Conservation (phyloP, 2,888 invertebrate genomes). For the Phalangium opilio region DNA sequence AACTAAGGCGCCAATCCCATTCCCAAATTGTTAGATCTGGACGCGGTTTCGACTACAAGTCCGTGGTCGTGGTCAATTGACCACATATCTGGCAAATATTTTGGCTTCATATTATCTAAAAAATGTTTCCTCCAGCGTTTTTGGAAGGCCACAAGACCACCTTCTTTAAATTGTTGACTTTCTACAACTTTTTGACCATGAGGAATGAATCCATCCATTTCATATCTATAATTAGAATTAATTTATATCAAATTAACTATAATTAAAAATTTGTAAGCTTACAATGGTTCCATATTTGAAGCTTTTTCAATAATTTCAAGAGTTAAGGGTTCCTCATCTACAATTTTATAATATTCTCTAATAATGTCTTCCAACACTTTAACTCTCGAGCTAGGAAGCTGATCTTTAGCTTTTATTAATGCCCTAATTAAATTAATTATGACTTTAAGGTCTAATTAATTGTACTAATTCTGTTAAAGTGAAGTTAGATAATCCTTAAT, state of each 20-base stretch:
- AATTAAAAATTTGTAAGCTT: no score
- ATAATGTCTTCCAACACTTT: conserved; percentile 37
- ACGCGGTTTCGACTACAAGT: no score
- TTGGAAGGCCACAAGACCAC: conserved; percentile 52
- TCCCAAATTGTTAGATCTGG: no score
- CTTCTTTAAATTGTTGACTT: conserved; percentile 25
- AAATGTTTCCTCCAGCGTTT: conserved; percentile 61
- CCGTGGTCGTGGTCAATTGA: conserved; percentile 54
- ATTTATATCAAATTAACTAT: no score
- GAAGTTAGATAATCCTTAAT: no score
- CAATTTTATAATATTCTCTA: conserved; percentile 37
- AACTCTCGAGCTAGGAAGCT: conserved; percentile 40
- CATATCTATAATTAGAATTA: not conserved
- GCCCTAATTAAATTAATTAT: conserved; percentile 7
- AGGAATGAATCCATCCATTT: conserved; percentile 24
- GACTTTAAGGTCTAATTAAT: no score
- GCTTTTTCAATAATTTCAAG: conserved; percentile 39
- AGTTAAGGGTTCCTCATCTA: conserved; percentile 28
- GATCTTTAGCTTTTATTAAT: conserved; percentile 21
- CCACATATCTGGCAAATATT: conserved; percentile 55
- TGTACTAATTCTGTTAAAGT: no score
- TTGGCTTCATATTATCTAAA: conserved; percentile 51
- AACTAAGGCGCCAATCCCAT: no score
- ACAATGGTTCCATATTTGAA: conserved; percentile 30
- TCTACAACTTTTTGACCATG: conserved; percentile 32